Percentiles rank a stretch among this genome's conserved stretches.
Conservation (phyloP, 2,113 vertebrate species). For the Psephotus haematonotus region DNA sequence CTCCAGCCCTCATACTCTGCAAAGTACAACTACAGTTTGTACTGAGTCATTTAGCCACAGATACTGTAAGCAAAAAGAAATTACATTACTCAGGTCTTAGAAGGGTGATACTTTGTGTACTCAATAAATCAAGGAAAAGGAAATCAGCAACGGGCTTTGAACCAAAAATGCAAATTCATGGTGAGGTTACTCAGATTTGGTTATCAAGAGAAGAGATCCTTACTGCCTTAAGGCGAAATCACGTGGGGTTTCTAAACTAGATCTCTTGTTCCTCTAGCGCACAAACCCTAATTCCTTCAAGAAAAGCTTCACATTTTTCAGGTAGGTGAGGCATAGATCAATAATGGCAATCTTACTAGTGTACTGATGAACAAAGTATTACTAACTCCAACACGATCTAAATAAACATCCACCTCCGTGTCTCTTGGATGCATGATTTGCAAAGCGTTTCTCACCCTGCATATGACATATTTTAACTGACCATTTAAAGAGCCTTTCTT, state of each 20-base stretch:
- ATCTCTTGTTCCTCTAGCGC: not conserved
- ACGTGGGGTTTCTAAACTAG: not conserved
- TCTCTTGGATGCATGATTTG: not conserved
- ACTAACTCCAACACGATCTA: not conserved
- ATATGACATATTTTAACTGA: not conserved
- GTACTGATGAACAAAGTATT: not conserved
- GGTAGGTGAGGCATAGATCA: not conserved
- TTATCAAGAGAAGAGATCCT: not conserved
- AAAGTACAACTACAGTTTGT: not conserved
- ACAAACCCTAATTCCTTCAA: not conserved
- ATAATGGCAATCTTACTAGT: not conserved
- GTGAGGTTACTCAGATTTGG: not conserved
- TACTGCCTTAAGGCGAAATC: not conserved
- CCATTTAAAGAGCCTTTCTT: not conserved
- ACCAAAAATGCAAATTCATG: slow-evolving; percentile 24
- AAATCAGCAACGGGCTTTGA: slow-evolving; percentile 27
- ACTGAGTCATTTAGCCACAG: slow-evolving; percentile 10
- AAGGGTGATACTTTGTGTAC: not conserved
- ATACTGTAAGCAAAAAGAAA: slow-evolving; percentile 19
- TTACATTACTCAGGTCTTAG: not conserved
- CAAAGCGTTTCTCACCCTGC: not conserved
- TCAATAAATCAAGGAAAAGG: slow-evolving; percentile 3
- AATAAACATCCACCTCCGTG: not conserved
- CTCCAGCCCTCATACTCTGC: not conserved
- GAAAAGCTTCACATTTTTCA: not conserved